phyloP scores from a whole-genome alignment of 53 echinoderm and acorn worm genomes.

The Patiria pectinifera region DNA sequence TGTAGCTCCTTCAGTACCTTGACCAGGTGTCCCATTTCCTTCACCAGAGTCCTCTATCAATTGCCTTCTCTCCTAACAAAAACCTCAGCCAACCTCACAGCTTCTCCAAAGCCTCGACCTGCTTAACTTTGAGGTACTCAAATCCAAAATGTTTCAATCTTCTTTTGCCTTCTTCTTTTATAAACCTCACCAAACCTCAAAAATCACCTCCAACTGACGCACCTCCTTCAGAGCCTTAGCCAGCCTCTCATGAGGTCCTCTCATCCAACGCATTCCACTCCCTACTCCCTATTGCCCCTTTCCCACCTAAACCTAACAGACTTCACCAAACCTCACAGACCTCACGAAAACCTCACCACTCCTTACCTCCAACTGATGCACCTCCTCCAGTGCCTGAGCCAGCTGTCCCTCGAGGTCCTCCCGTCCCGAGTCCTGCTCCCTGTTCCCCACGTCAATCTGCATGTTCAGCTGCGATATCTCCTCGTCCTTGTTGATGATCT shows the following conservation, averaged over 20 bases:
- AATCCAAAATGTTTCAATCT: no score
- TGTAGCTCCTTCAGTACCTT: not conserved
- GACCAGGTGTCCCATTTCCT: not conserved
- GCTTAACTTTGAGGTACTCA: no score
- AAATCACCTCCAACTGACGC: no score
- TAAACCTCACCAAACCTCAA: no score
- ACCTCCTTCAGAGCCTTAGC: not conserved
- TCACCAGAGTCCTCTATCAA: no score
- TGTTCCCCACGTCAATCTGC: constrained; percentile 81
- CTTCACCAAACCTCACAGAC: not conserved
- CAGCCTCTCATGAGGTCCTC: constrained; percentile 61
- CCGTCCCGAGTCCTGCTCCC: constrained; percentile 77
- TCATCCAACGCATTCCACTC: constrained; percentile 50
- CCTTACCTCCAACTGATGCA: constrained; percentile 77
- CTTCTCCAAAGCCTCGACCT: no score
- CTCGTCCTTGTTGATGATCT: constrained; percentile 90
- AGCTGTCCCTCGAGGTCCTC: constrained; percentile 72
- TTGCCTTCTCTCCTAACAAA: not conserved
- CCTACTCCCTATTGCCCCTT: constrained; percentile 71
- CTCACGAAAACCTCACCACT: not conserved
- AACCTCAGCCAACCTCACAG: not conserved
- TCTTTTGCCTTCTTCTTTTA: no score
- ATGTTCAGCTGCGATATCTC: constrained; percentile 86
- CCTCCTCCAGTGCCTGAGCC: constrained; percentile 65
- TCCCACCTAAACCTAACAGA: not conserved